A percentile compares a stretch with the other conserved stretches of the same genome.
phyloP scores from a whole-genome alignment of 2,888 invertebrate species.

The Mimas tiliae region DNA sequence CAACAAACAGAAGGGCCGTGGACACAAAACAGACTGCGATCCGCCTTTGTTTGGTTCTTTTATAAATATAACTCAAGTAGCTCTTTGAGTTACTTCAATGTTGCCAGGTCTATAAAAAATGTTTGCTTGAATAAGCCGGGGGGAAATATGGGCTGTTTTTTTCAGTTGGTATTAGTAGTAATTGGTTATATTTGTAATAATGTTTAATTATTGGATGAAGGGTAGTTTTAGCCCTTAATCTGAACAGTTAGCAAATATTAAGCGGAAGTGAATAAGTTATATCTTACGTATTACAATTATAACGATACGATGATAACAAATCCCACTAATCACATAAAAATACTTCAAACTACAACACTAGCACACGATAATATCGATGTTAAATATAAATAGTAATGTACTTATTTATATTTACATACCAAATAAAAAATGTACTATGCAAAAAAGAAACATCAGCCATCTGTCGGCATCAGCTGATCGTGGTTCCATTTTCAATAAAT shows the following conservation, averaged over 20 bases:
- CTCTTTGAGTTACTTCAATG: constrained; percentile 46
- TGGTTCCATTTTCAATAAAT: constrained; percentile 43
- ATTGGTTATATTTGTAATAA: neutral
- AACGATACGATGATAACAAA: no score
- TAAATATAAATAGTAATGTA: neutral
- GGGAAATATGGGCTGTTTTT: constrained; percentile 10
- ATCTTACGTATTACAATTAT: neutral
- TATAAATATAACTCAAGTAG: constrained; percentile 70
- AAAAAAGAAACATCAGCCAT: constrained; percentile 36
- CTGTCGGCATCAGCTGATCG: constrained; percentile 69
- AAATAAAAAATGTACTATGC: neutral
- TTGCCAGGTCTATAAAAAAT: constrained; percentile 23
- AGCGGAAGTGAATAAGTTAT: no score
- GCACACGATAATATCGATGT: no score
- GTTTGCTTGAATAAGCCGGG: constrained; percentile 17
- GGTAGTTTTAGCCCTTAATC: neutral
- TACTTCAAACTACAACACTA: no score
- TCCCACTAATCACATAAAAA: no score
- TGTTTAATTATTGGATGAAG: neutral
- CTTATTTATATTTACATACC: neutral
- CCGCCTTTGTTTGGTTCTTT: constrained; percentile 69
- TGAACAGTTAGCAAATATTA: neutral
- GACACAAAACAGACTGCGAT: constrained; percentile 76
- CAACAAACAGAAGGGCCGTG: constrained; percentile 70
- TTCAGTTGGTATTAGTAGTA: neutral